Conservation (phyloP, 2,797 vertebrate species). For the Rallus crepitans region DNA sequence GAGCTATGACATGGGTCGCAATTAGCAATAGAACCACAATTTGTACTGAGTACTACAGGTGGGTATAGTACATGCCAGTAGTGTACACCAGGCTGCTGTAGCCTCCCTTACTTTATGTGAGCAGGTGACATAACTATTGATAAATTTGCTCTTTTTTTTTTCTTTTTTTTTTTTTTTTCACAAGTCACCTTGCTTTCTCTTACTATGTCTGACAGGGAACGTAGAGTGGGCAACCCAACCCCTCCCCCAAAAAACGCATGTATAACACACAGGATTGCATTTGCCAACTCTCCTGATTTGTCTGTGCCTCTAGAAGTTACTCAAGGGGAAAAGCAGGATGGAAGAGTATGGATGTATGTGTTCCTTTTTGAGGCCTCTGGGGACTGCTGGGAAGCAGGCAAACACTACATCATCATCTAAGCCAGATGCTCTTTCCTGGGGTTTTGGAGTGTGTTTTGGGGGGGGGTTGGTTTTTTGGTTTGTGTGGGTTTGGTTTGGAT, state of each 20-base stretch:
- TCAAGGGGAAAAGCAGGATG: background rate
- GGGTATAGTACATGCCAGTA: background rate
- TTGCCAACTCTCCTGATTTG: constrained; percentile 15
- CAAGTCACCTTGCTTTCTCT: background rate
- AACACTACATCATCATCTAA: background rate
- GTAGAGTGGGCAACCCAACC: background rate
- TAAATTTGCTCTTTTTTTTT: background rate
- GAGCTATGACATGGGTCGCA: background rate
- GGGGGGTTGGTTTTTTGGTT: too few species aligned
- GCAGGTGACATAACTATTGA: background rate
- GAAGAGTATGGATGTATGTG: background rate
- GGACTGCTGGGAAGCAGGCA: background rate
- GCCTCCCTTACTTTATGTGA: background rate
- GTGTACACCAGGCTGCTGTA: background rate
- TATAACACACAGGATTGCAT: background rate
- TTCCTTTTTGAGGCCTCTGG: background rate
- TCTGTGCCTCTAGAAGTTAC: background rate
- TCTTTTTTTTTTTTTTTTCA: background rate
- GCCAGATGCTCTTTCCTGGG: background rate
- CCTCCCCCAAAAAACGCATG: background rate
- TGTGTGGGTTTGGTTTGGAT: too few species aligned
- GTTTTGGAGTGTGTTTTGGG: background rate
- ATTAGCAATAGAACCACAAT: background rate
- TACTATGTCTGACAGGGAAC: background rate
- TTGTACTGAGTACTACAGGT: background rate